These are phyloP conservation scores for Acropora tenuis DNA, from an alignment of 64 coral and sea anemone genomes.

Conservation along the genomic window DNA sequence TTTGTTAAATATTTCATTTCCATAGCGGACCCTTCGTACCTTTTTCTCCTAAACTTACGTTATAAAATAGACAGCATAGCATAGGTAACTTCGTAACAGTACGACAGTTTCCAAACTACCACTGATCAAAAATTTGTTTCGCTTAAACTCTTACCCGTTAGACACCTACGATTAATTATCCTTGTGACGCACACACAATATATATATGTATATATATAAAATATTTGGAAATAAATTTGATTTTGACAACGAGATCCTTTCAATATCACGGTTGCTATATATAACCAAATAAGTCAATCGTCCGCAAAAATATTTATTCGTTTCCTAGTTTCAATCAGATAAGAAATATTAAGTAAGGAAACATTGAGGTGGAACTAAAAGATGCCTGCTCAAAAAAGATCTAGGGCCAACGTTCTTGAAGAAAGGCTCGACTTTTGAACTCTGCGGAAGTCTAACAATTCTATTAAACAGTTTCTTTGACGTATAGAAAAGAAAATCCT, in stretches of 20 bases:
- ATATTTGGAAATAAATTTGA: constrained; percentile 21
- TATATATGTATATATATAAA: too few relatives aligned
- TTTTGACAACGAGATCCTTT: background rate
- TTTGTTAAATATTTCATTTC: background rate
- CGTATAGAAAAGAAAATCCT: too few relatives aligned
- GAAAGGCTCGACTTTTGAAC: too few relatives aligned
- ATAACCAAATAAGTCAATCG: constrained; percentile 20
- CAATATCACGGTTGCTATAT: constrained; percentile 16
- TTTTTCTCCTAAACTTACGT: background rate
- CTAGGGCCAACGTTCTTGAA: background rate
- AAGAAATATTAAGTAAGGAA: background rate
- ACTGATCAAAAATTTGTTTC: background rate
- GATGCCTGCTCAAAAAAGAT: background rate
- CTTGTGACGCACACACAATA: background rate
- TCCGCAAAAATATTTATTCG: constrained; percentile 44
- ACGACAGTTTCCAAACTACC: background rate
- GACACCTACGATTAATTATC: background rate
- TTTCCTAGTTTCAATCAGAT: constrained; percentile 50
- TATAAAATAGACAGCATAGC: background rate
- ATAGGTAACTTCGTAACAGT: background rate
- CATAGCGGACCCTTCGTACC: background rate
- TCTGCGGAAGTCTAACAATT: too few relatives aligned
- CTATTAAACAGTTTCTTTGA: too few relatives aligned
- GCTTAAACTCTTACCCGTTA: too few relatives aligned
- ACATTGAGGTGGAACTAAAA: background rate